A percentile compares a stretch with the other conserved stretches of the same genome.
These are phyloP conservation scores for Pardalotus punctatus DNA, from an alignment of 2,113 vertebrate genomes.

Conservation along the genomic window DNA sequence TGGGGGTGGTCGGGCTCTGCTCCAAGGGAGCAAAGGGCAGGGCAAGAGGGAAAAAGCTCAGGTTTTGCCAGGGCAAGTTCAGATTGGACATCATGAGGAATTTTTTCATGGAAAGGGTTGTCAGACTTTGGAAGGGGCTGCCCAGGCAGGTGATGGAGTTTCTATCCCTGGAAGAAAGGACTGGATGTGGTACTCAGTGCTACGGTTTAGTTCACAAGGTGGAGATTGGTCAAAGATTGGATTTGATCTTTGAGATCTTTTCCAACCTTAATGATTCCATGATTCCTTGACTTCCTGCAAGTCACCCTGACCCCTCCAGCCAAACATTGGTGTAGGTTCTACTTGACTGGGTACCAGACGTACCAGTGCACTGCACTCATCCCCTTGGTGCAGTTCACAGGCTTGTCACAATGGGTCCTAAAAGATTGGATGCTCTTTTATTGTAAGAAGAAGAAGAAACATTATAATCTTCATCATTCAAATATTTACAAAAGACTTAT, in stretches of 20 bases:
- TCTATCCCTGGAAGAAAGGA: neutral
- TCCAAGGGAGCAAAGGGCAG: neutral
- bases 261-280: neutral
- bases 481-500: neutral
- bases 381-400: neutral
- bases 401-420: rapidly evolving
- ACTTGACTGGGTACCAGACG: too few species aligned
- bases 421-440: neutral
- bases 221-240: neutral
- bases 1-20: neutral
- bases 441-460: neutral
- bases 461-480: neutral
- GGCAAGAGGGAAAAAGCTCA: neutral
- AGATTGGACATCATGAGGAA: neutral
- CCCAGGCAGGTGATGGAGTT: neutral
- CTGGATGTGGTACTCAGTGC: neutral
- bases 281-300: neutral
- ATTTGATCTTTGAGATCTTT: neutral
- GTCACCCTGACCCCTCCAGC: neutral
- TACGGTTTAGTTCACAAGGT: neutral
- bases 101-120: neutral
- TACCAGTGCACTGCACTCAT: neutral
- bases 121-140: neutral
- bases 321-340: rapidly evolving
- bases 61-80: neutral